phyloP scores from a whole-genome alignment of 1,140 invertebrate genomes.

The Heterodera schachtii region DNA sequence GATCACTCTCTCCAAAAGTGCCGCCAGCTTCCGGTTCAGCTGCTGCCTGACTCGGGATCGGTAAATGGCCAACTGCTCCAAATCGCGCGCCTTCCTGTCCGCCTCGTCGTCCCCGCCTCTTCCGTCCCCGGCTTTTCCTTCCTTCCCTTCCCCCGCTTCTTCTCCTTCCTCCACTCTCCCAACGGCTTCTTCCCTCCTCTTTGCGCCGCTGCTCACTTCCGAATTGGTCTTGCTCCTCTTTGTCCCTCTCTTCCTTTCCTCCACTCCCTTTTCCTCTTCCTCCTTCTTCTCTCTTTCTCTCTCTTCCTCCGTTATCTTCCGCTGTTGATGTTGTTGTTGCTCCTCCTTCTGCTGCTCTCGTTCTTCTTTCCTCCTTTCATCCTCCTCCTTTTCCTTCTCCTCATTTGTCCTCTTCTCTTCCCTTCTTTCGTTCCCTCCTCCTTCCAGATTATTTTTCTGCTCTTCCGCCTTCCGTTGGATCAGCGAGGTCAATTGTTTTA shows the following conservation, averaged over 20 bases:
- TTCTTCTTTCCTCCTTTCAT: neutral
- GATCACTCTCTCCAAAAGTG: conserved; percentile 23
- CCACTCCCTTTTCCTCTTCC: neutral
- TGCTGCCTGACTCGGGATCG: conserved; percentile 24
- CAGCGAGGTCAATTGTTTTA: conserved; percentile 38
- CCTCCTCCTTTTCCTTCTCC: neutral
- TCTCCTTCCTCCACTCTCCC: conserved; percentile 4
- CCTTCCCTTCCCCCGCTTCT: neutral
- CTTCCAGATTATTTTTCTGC: conserved; percentile 1
- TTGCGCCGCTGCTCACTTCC: neutral
- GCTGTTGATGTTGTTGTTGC: neutral
- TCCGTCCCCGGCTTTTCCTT: neutral
- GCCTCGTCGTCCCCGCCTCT: neutral
- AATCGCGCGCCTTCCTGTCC: neutral
- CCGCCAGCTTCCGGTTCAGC: conserved; percentile 13
- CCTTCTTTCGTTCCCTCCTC: neutral
- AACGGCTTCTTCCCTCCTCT: too few relatives aligned
- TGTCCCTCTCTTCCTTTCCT: neutral
- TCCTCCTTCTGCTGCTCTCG: neutral
- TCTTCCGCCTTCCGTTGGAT: conserved; percentile 34
- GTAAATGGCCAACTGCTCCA: conserved; percentile 21
- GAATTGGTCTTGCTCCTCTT: neutral
- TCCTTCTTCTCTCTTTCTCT: neutral
- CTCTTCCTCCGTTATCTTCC: neutral
- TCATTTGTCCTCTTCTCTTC: conserved; percentile 3